phyloP scores from a whole-genome alignment of 2,113 vertebrate species.

The Ammospiza nelsoni region DNA sequence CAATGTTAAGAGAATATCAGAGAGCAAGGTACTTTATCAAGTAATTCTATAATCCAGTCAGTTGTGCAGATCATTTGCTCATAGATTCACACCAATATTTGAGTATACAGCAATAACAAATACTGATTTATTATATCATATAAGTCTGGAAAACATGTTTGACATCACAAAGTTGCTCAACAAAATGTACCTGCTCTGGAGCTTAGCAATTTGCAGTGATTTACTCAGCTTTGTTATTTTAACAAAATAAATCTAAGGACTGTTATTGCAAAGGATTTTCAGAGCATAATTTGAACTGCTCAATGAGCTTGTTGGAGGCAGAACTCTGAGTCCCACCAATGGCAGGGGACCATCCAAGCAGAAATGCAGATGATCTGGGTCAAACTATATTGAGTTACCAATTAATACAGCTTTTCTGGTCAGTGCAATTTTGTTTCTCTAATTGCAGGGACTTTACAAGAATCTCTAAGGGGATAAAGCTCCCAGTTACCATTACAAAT shows the following conservation, averaged over 20 bases:
- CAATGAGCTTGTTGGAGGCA: neutral
- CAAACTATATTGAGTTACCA: neutral
- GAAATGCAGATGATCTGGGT: neutral
- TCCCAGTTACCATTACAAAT: slow-evolving; percentile 9
- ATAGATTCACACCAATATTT: neutral
- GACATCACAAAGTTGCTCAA: neutral
- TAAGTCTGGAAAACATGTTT: neutral
- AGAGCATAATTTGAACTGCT: neutral
- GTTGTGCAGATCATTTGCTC: neutral
- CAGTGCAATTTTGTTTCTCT: neutral
- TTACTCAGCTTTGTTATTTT: neutral
- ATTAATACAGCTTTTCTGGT: slow-evolving; percentile 13
- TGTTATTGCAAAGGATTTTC: neutral
- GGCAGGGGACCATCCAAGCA: neutral
- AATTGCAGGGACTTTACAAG: neutral
- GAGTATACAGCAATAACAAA: neutral
- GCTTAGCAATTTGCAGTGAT: neutral
- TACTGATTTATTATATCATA: neutral
- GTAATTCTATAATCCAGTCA: neutral
- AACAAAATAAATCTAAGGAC: neutral
- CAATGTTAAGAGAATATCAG: neutral
- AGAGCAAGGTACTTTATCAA: neutral
- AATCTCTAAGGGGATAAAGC: neutral
- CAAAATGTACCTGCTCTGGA: neutral
- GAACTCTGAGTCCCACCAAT: neutral